phyloP scores from a whole-genome alignment of 2,888 invertebrate species.

The Quadroppia sp. region DNA sequence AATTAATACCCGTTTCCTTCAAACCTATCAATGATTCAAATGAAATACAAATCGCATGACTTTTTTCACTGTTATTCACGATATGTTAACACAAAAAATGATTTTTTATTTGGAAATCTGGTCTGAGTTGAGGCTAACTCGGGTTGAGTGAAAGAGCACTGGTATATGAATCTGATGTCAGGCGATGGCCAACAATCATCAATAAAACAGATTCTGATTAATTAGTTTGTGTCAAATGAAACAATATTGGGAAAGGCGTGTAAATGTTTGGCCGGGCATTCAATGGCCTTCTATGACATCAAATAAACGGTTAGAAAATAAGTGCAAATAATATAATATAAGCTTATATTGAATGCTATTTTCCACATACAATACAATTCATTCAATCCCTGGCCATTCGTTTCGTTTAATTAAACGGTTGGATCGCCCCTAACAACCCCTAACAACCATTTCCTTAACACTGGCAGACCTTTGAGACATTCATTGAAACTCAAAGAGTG shows the following conservation, averaged over 20 bases:
- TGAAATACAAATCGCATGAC: not conserved
- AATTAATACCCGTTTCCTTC: not conserved
- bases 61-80: not conserved
- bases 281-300: not conserved
- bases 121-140: not conserved
- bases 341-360: not conserved
- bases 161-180: not conserved
- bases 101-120: not conserved
- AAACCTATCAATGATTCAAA: not conserved
- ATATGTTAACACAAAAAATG: not conserved
- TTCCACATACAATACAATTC: not conserved
- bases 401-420: conserved; percentile 18
- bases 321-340: conserved; percentile 7
- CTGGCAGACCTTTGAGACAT: not conserved
- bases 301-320: not conserved
- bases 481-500: not conserved
- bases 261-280: conserved; percentile 16
- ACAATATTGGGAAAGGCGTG: conserved; percentile 22
- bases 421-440: not conserved
- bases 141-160: not conserved
- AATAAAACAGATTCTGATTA: conserved; percentile 20
- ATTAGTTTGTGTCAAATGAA: conserved; percentile 17
- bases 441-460: not conserved
- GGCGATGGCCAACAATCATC: not conserved
- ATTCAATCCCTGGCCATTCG: not conserved